Percentiles rank a stretch among this genome's conserved stretches.
Conservation (phyloP, 92 coral and sea anemone species). For the Paragorgia papillata region DNA sequence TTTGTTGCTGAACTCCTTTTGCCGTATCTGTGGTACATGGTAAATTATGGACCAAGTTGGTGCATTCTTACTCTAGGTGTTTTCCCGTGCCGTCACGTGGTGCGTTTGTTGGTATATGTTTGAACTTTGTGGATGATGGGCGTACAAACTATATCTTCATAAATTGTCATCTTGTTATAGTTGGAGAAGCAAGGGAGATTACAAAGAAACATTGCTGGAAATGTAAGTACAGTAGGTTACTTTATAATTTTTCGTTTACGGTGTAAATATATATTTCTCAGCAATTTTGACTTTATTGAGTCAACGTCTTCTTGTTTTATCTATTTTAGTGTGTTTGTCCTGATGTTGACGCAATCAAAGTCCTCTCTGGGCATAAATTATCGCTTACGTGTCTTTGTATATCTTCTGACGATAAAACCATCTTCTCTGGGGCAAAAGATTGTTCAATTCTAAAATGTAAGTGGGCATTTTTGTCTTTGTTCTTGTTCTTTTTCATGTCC, state of each 20-base stretch:
- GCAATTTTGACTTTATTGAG: not conserved
- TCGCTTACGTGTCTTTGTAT: constrained; percentile 91
- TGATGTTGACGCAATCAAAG: constrained; percentile 56
- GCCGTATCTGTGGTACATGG: no score
- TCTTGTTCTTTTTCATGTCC: no score
- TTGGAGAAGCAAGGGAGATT: constrained; percentile 83
- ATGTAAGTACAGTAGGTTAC: constrained; percentile 46
- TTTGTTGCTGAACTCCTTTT: no score
- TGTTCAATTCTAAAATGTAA: constrained; percentile 90
- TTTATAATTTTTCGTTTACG: not conserved
- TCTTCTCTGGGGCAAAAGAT: constrained; percentile 91
- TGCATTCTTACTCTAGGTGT: no score
- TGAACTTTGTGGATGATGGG: no score
- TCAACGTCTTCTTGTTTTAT: not conserved
- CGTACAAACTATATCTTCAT: no score
- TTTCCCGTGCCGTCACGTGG: no score
- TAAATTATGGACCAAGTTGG: no score
- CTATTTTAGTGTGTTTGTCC: constrained; percentile 68
- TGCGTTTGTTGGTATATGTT: no score
- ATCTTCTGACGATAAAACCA: constrained; percentile 81
- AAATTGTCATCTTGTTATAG: constrained; percentile 59
- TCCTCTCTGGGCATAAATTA: constrained; percentile 85
- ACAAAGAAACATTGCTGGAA: constrained; percentile 78
- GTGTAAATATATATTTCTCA: not conserved
- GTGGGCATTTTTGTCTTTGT: constrained; percentile 2